A percentile compares a stretch with the other conserved stretches of the same genome.
Conservation (phyloP, 2,888 invertebrate genomes). For the Synanthedon formicaeformis region DNA sequence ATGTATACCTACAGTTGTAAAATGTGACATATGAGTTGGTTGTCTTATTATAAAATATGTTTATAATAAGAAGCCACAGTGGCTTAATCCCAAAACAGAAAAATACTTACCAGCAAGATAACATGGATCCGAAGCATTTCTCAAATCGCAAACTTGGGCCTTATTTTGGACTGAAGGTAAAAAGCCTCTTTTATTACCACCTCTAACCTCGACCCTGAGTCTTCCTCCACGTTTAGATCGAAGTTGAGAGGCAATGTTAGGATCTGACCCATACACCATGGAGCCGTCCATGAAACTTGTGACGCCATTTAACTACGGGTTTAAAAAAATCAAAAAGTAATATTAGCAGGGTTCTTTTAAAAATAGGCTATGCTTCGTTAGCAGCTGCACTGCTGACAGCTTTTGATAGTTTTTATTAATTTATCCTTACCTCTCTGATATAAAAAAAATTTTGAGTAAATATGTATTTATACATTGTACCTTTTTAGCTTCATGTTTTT, state of each 20-base stretch:
- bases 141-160: constrained; percentile 42
- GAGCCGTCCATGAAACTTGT: constrained; percentile 71
- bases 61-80: too few relatives aligned
- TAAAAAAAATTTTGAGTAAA: too few relatives aligned
- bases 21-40: too few relatives aligned
- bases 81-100: too few relatives aligned
- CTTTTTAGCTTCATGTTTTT: too few relatives aligned
- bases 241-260: constrained; percentile 36
- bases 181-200: constrained; percentile 34
- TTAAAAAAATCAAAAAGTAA: not conserved
- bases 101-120: constrained; percentile 47
- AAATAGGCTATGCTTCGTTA: not conserved
- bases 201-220: constrained; percentile 38
- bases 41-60: too few relatives aligned
- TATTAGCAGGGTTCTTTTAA: not conserved
- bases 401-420: too few relatives aligned
- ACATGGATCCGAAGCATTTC: constrained; percentile 51
- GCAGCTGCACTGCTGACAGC: not conserved
- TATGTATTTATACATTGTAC: too few relatives aligned
- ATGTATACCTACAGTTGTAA: too few relatives aligned
- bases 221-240: constrained; percentile 52
- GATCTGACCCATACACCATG: constrained; percentile 60
- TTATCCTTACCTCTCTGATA: too few relatives aligned
- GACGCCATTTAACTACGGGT: constrained; percentile 75
- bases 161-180: constrained; percentile 54